Evolutionary conservation across 2,888 invertebrate genomes (phyloP), one percentile per base, ranked within the genome.

Genomic region (Trisateles emortualis): DNA sequence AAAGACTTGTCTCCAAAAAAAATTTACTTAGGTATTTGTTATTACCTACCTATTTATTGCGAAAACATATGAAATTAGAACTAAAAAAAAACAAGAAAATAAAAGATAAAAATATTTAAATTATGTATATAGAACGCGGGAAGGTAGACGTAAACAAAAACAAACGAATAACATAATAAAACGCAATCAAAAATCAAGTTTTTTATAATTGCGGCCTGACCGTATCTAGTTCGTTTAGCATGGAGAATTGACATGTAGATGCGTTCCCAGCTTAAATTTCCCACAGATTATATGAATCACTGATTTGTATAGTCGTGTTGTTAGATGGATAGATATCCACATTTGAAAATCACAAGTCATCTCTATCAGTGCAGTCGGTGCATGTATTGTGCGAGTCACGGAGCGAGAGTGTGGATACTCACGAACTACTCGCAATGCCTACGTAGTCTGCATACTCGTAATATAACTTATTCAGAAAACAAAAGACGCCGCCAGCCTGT

Each of bases 331-430:
- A 52, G 54, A 52, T 67, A 63, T 58, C 43, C 40, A 57, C 52
- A 54, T 61, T 60, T 55, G 47, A 42, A 57, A 61, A 69, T 49
- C 52, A 41, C 40, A 47, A 64, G 59, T 50, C 52, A 69, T 65
- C 59, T 52, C 16, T 54, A 48, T 44, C 30, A 49, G 48, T 72
- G 72, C 69, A 66, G 9, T 39, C 41, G 47, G 44, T 51, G 64
- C 61, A 70, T 72, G 73, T 45, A 65, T 50, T 26, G 3, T 40
- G 52, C 58, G 24, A 68, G 66, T 72, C 72, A 72, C 74, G 74
- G 46, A 63, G 59, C 46, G 58, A 61, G 57, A 66, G 58, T 42
- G 4, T 49, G 36, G 39, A 32, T 16, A 48, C 43, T 72, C 70
- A 71, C 73, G 70, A 66, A 49, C 41, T 62, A 29, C 49, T 39